Evolutionary conservation across 2,888 invertebrate genomes (phyloP), one percentile per base, ranked within the genome.

Genomic region (Oligia fasciuncula): DNA sequence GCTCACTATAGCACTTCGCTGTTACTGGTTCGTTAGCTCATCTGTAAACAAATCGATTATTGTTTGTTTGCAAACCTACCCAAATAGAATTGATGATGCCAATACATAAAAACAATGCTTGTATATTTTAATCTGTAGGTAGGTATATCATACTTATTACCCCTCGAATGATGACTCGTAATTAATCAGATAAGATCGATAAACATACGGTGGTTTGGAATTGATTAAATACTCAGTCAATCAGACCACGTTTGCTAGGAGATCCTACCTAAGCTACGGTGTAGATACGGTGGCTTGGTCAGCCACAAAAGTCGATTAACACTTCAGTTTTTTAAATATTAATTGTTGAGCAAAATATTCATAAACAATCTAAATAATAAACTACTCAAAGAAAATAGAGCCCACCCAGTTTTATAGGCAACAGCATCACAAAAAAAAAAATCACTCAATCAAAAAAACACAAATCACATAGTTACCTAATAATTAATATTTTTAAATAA

Each of bases 11-110:
- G 85, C 84, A 67, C 62, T 62, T 40, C 29, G 57, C 73, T 80
- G 11, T n/a, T 13, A 66, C 72, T 85, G 86, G 67, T 4, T 60
- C 8, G 54, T 19, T 29, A 73, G 40, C 72, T 63, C 43, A 60
- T 51, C n/a, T 14, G 57, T 73, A 63, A 77, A 83, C 65, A 83
- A 79, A 77, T 65, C 14, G 23, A 76, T 57, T 46, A 70, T 80
- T 86, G 69, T 77, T 80, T 80, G 79, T 76, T 73, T 68, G 60
- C n/a, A 66, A 70, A 69, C 51, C 63, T 73, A 69, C 29, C 57
- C 60, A 57, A 70, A 74, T 51, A 65, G 49, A 69, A 67, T 72
- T 54, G 65, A 69, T 67, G n/a, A 66, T 71, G 29, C 4, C 69
- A 70, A 73, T 57, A 49, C 62, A 40, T 19, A 35, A 54, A 51